Percentiles rank a stretch among this genome's conserved stretches.
Conservation (phyloP, 92 coral and sea anemone species). For the Diadumene lineata region DNA sequence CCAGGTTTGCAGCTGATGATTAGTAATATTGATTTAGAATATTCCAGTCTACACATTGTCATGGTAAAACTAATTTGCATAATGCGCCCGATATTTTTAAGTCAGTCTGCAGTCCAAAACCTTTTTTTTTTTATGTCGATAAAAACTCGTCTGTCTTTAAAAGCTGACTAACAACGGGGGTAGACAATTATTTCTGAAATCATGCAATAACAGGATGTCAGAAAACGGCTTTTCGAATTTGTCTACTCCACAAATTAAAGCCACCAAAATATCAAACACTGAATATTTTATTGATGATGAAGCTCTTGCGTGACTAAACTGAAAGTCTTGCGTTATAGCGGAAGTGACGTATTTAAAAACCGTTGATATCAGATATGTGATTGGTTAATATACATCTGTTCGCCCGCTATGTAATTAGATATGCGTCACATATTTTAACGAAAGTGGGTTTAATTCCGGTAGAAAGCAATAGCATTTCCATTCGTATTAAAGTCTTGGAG, state of each 20-base stretch:
- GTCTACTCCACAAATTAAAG: slow-evolving; percentile 9
- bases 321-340: slow-evolving; percentile 21
- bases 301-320: background rate
- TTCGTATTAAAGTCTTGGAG: background rate
- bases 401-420: slow-evolving; percentile 29
- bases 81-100: background rate
- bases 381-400: slow-evolving; percentile 42
- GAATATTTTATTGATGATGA: slow-evolving; percentile 6
- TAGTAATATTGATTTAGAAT: background rate
- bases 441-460: slow-evolving; percentile 7
- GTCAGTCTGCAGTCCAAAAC: too few species aligned
- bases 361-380: slow-evolving; percentile 22
- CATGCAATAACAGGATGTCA: slow-evolving; percentile 10
- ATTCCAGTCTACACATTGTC: background rate
- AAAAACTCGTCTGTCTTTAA: too few species aligned
- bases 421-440: slow-evolving; percentile 13
- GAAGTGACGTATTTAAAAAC: slow-evolving; percentile 60
- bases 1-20: background rate
- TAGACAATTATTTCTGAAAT: background rate
- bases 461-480: slow-evolving; percentile 3
- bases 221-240: slow-evolving; percentile 1
- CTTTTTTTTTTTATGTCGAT: too few species aligned
- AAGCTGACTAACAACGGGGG: background rate
- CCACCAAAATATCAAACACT: background rate
- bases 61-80: background rate